phyloP scores from a whole-genome alignment of 2,113 vertebrate species.

The Gallinago jamesoni region DNA sequence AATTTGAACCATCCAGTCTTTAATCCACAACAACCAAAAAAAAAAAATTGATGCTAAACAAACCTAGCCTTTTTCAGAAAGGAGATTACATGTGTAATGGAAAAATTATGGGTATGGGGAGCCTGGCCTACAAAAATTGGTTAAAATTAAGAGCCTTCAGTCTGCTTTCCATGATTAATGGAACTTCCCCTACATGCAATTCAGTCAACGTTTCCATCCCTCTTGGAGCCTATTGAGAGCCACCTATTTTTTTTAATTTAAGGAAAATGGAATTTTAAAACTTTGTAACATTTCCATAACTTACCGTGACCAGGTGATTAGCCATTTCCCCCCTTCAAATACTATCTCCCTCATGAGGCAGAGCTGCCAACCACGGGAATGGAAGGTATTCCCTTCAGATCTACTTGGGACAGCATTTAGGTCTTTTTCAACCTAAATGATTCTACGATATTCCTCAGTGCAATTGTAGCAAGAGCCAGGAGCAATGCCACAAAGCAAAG shows the following conservation, averaged over 20 bases:
- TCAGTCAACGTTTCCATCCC: conserved; percentile 54
- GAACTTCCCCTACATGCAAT: conserved; percentile 38
- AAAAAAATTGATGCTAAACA: not conserved
- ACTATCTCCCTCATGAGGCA: not conserved
- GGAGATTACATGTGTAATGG: conserved; percentile 56
- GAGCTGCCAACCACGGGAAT: not conserved
- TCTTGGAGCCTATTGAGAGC: conserved; percentile 17
- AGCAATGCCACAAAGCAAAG: not conserved
- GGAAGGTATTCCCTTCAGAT: not conserved
- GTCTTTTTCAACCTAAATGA: not conserved
- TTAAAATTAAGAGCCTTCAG: conserved; percentile 51
- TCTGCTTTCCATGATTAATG: conserved; percentile 66
- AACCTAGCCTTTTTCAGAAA: conserved; percentile 8
- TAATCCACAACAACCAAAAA: conserved; percentile 18
- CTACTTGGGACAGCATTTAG: not conserved
- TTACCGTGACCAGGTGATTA: not conserved
- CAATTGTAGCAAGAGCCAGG: not conserved
- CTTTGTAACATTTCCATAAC: conserved; percentile 15
- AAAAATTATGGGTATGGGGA: conserved; percentile 49
- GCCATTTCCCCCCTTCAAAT: not conserved
- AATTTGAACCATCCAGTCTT: conserved; percentile 67
- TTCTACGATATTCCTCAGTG: not conserved
- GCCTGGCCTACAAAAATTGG: conserved; percentile 41
- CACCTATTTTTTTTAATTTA: not conserved
- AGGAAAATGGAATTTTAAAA: conserved; percentile 31